Conservation (phyloP, 2,888 invertebrate species). For the Choreutis nemorana region DNA sequence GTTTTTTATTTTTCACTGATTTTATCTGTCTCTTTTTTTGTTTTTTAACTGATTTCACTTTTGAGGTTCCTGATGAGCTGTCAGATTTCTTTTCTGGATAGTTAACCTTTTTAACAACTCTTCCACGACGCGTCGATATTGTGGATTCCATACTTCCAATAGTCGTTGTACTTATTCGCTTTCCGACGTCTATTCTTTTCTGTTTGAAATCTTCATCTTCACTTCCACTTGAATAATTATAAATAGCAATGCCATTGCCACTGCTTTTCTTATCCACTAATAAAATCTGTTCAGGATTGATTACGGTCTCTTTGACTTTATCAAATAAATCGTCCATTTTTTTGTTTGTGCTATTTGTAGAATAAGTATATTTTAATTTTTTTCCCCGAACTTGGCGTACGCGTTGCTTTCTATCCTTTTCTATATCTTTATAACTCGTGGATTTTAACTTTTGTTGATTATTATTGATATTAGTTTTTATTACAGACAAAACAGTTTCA, state of each 20-base stretch:
- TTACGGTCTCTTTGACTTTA: conserved; percentile 25
- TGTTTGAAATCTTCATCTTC: conserved; percentile 38
- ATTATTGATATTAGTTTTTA: conserved; percentile 23
- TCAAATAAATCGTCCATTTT: conserved; percentile 35
- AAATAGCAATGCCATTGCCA: conserved; percentile 21
- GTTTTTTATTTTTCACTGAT: too few species aligned
- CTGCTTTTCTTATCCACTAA: conserved; percentile 4
- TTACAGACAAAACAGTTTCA: too few species aligned
- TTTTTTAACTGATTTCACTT: too few species aligned
- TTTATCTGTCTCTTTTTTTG: too few species aligned
- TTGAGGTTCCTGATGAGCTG: neutral
- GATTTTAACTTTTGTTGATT: conserved; percentile 19
- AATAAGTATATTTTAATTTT: too few species aligned
- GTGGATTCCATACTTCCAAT: conserved; percentile 17
- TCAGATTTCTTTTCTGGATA: conserved; percentile 10
- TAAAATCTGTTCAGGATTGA: conserved; percentile 22
- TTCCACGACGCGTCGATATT: conserved; percentile 12
- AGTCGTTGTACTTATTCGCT: conserved; percentile 19
- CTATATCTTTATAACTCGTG: conserved; percentile 37
- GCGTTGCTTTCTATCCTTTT: conserved; percentile 29
- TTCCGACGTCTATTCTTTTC: conserved; percentile 20
- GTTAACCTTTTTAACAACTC: conserved; percentile 15
- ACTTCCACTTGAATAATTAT: conserved; percentile 43
- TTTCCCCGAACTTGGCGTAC: too few species aligned
- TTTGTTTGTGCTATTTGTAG: conserved; percentile 24